phyloP scores from a whole-genome alignment of 2,888 invertebrate species.

The Ceraclea dissimilis region DNA sequence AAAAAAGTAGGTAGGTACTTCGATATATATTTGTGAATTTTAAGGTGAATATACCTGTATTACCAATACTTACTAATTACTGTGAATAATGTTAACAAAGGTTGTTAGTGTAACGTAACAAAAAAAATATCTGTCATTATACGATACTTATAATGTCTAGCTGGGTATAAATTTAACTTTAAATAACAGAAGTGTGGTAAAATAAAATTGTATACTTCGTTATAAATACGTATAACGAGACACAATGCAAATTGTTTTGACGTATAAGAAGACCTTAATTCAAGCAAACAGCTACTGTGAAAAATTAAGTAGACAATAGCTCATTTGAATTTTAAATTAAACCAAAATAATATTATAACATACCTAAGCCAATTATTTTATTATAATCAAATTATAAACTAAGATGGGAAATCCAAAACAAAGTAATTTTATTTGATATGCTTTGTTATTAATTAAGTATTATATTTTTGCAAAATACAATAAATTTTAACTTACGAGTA shows the following conservation, averaged over 20 bases:
- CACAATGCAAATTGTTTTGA: neutral
- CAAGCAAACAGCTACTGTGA: neutral
- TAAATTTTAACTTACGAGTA: too few relatives aligned
- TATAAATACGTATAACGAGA: neutral
- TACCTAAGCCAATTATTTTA: neutral
- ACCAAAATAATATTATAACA: neutral
- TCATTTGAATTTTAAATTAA: neutral
- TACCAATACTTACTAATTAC: too few relatives aligned
- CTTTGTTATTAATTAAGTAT: too few relatives aligned
- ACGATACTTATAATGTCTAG: too few relatives aligned
- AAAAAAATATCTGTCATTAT: neutral
- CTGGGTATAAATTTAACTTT: too few relatives aligned
- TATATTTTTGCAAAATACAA: constrained; percentile 4
- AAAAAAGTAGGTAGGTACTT: too few relatives aligned
- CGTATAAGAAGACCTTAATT: neutral
- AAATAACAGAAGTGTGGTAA: neutral
- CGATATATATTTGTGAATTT: too few relatives aligned
- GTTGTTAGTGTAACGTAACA: too few relatives aligned
- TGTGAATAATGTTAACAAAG: too few relatives aligned
- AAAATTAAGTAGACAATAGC: constrained; percentile 1
- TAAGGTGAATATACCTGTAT: too few relatives aligned
- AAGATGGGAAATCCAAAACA: neutral
- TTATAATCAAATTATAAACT: neutral
- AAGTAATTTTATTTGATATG: neutral
- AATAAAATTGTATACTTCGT: neutral